Percentiles rank a stretch among this genome's conserved stretches.
These are phyloP conservation scores for Sericinus montela DNA, from an alignment of 2,888 invertebrate species.

Conservation along the genomic window DNA sequence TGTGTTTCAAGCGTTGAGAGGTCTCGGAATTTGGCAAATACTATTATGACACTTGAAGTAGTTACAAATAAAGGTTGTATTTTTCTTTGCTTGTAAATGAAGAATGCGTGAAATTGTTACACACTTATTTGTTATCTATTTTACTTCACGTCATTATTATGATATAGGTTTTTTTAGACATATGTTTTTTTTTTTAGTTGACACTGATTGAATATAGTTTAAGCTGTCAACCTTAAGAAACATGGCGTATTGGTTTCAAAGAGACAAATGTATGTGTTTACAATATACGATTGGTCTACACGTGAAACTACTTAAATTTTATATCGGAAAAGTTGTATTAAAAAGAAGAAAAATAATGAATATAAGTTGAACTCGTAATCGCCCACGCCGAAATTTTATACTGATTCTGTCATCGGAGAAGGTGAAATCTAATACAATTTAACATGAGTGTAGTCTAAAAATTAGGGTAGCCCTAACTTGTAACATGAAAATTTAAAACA, in stretches of 20 bases:
- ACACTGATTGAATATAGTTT: too few species aligned
- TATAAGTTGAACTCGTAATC: not conserved
- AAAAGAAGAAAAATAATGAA: too few species aligned
- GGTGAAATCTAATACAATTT: not conserved
- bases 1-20: not conserved
- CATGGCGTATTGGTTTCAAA: too few species aligned
- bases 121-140: not conserved
- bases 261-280: too few species aligned
- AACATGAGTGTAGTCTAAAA: not conserved
- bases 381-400: not conserved
- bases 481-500: too few species aligned
- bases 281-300: not conserved
- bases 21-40: constrained; percentile 1
- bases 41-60: constrained; percentile 4
- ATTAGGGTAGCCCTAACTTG: too few species aligned
- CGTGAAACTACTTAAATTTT: too few species aligned
- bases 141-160: not conserved
- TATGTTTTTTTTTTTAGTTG: not conserved
- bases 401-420: not conserved
- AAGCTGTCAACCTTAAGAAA: too few species aligned
- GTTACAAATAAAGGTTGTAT: constrained; percentile 9
- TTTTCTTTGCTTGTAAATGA: not conserved
- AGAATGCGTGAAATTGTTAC: not conserved
- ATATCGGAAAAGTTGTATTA: too few species aligned
- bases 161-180: not conserved